Conservation (phyloP, 2,797 vertebrate genomes). For the Tiaroga cobitis region DNA sequence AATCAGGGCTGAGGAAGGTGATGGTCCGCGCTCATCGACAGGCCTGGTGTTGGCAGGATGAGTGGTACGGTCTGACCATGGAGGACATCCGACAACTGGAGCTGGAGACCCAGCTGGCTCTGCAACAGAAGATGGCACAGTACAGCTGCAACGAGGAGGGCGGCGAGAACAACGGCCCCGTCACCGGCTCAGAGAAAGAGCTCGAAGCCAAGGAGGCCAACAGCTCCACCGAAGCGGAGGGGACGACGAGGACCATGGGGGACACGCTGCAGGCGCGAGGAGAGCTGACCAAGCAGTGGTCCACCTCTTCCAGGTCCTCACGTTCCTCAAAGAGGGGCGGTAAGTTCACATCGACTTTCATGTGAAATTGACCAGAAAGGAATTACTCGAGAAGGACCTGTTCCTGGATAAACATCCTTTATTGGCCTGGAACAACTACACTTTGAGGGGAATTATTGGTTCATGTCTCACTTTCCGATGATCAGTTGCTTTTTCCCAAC, state of each 20-base stretch:
- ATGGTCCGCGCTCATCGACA: conserved; percentile 97
- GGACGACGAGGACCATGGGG: conserved; percentile 59
- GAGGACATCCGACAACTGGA: conserved; percentile 95
- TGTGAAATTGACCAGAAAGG: background rate
- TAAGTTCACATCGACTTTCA: conserved; percentile 64
- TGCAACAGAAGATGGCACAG: conserved; percentile 97
- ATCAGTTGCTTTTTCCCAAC: background rate
- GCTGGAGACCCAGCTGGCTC: conserved; percentile 92
- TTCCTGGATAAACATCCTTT: background rate
- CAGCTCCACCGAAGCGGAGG: conserved; percentile 76
- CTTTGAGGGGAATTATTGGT: background rate
- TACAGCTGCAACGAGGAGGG: conserved; percentile 85
- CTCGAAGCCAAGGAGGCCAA: conserved; percentile 75
- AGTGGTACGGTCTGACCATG: conserved; percentile 96
- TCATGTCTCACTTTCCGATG: background rate
- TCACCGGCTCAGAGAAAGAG: conserved; percentile 75
- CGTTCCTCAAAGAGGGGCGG: conserved; percentile 95
- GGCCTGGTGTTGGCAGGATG: conserved; percentile 99
- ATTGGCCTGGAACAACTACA: background rate
- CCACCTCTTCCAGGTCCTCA: conserved; percentile 93
- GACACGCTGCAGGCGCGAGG: conserved; percentile 80
- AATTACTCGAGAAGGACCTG: background rate
- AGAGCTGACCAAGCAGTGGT: conserved; percentile 96
- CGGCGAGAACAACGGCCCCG: conserved; percentile 74
- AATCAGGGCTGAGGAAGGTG: conserved; percentile 90